A percentile compares a stretch with the other conserved stretches of the same genome.
Conservation (phyloP, 1,140 invertebrate species). For the Anadara kagoshimensis region DNA sequence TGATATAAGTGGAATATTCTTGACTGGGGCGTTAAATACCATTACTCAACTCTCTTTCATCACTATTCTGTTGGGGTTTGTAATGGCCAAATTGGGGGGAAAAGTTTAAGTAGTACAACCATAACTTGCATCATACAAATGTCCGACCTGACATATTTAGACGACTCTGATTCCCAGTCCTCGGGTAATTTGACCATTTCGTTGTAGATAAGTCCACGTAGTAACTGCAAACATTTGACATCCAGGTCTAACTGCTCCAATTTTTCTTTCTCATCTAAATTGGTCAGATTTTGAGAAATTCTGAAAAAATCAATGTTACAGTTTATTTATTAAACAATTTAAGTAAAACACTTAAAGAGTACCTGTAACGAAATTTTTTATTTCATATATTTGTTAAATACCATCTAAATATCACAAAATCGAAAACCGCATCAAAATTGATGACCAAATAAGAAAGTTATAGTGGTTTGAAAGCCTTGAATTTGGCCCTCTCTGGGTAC, state of each 20-base stretch:
- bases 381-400: background rate
- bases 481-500: too few species aligned
- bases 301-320: conserved; percentile 29
- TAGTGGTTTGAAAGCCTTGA: too few species aligned
- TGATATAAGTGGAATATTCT: too few species aligned
- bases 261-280: conserved; percentile 54
- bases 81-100: too few species aligned
- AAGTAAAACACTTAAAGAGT: background rate
- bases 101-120: too few species aligned
- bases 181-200: conserved; percentile 63
- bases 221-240: conserved; percentile 64
- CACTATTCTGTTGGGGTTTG: too few species aligned
- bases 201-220: conserved; percentile 68
- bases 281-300: conserved; percentile 46
- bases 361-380: background rate
- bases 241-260: conserved; percentile 67
- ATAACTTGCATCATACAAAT: too few species aligned
- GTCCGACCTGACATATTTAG: conserved; percentile 40
- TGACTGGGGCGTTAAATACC: too few species aligned
- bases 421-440: too few species aligned
- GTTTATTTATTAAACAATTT: background rate
- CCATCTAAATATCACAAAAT: background rate
- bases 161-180: conserved; percentile 58
- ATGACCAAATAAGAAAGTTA: too few species aligned
- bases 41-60: too few species aligned